Percentiles rank a stretch among this genome's conserved stretches.
phyloP scores from a whole-genome alignment of 92 coral and sea anemone genomes.

The Palythoa heliodiscus region DNA sequence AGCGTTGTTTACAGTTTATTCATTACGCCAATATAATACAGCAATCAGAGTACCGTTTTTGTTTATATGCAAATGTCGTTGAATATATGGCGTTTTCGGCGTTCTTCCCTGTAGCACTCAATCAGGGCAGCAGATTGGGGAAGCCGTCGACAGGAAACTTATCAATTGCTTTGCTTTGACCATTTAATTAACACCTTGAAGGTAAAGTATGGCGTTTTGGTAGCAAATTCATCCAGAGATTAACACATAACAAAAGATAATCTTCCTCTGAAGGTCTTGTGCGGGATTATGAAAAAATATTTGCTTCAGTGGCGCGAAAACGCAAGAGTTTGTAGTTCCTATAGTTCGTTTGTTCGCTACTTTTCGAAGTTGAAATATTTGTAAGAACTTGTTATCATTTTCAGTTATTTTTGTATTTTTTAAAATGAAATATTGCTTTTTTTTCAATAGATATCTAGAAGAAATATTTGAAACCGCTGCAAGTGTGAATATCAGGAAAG shows the following conservation, averaged over 20 bases:
- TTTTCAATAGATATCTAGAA: not conserved
- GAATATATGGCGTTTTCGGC: slow-evolving; percentile 22
- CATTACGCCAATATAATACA: slow-evolving; percentile 19
- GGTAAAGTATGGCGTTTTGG: not conserved
- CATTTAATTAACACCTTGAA: not conserved
- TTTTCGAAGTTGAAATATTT: not conserved
- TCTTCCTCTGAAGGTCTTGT: not conserved
- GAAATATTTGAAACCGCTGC: not conserved
- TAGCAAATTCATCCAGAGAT: not conserved
- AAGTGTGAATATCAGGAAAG: not conserved
- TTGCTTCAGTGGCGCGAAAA: not conserved
- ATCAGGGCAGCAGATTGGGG: not conserved
- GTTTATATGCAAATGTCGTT: slow-evolving; percentile 19
- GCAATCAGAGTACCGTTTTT: slow-evolving; percentile 20
- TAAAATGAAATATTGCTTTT: not conserved
- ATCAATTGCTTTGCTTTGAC: not conserved
- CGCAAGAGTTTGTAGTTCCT: not conserved
- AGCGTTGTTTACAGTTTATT: slow-evolving; percentile 31
- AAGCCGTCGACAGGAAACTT: not conserved
- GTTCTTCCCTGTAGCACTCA: not conserved
- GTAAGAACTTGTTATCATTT: not conserved
- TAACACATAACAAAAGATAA: not conserved
- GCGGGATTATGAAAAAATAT: not conserved
- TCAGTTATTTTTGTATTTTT: not conserved
- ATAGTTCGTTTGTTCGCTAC: not conserved